Conservation (phyloP, 2,113 vertebrate species). For the Acanthisitta chloris region DNA sequence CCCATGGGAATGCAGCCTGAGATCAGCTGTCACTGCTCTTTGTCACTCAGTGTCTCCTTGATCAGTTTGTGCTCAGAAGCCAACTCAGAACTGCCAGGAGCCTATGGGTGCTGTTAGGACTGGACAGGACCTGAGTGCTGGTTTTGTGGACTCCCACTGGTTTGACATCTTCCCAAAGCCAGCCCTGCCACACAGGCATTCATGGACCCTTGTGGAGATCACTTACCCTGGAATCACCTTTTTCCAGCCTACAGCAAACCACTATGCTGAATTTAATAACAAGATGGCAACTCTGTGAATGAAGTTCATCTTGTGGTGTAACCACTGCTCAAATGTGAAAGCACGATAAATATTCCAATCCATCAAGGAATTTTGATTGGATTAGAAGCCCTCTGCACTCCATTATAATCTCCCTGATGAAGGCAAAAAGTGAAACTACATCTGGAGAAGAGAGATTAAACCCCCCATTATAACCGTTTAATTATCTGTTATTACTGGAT, state of each 20-base stretch:
- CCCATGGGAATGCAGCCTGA: accelerated
- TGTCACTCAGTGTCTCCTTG: background rate
- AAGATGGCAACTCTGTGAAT: background rate
- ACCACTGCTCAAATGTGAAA: background rate
- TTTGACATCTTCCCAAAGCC: background rate
- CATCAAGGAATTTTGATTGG: constrained; percentile 11
- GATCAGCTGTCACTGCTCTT: background rate
- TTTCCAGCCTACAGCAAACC: background rate
- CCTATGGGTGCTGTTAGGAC: background rate
- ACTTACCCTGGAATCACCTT: background rate
- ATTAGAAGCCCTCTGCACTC: constrained; percentile 6
- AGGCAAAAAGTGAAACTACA: background rate
- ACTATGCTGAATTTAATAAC: background rate
- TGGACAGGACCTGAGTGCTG: background rate
- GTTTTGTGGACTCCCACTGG: accelerated
- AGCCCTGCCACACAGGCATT: background rate
- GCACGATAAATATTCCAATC: background rate
- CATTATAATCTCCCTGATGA: constrained; percentile 10
- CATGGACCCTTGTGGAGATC: background rate
- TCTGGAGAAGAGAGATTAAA: constrained; percentile 35
- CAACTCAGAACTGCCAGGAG: background rate
- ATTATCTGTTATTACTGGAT: constrained; percentile 38
- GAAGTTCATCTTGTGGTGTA: background rate
- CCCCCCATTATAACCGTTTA: background rate
- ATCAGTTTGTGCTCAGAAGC: background rate